Evolutionary conservation across 2,797 vertebrate genomes (phyloP).

Genomic region (Triplophysa bombifrons): DNA sequence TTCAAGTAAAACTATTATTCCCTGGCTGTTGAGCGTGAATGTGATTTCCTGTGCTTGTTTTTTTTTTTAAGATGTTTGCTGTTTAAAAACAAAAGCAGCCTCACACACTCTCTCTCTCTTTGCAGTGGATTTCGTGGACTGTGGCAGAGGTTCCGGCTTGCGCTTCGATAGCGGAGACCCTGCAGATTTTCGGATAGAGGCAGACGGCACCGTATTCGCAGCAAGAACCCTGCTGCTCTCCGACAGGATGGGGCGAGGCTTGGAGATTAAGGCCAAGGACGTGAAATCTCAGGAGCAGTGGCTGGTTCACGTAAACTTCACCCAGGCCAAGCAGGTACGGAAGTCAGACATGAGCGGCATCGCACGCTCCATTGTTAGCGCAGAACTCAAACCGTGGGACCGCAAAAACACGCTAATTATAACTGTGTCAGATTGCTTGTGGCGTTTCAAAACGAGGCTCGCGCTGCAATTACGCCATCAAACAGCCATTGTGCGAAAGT

Average conservation of each 20-base stretch:
- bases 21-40: conserved; percentile 44
- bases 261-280: conserved; percentile 83
- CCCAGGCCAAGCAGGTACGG: conserved; percentile 63
- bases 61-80: conserved; percentile 42
- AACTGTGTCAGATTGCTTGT: conserved; percentile 44
- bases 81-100: conserved; percentile 41
- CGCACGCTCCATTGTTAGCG: neutral
- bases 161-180: conserved; percentile 80
- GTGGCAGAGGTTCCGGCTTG: conserved; percentile 79
- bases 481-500: conserved; percentile 38
- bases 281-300: conserved; percentile 81
- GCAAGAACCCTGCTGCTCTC: conserved; percentile 75
- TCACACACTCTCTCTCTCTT: conserved; percentile 12
- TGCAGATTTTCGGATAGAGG: conserved; percentile 81
- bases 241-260: conserved; percentile 60
- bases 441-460: conserved; percentile 28
- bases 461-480: conserved; percentile 37
- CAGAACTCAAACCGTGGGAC: neutral
- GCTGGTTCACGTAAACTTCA: conserved; percentile 84
- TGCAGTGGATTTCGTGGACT: conserved; percentile 80
- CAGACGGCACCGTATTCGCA: conserved; percentile 83
- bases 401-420: conserved; percentile 52
- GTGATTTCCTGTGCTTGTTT: conserved; percentile 46
- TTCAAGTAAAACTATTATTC: conserved; percentile 55
- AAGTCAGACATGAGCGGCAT: neutral